Base-by-base conservation (phyloP, 2,113 vertebrate species). In the Syngnathus scovelli region DNA sequence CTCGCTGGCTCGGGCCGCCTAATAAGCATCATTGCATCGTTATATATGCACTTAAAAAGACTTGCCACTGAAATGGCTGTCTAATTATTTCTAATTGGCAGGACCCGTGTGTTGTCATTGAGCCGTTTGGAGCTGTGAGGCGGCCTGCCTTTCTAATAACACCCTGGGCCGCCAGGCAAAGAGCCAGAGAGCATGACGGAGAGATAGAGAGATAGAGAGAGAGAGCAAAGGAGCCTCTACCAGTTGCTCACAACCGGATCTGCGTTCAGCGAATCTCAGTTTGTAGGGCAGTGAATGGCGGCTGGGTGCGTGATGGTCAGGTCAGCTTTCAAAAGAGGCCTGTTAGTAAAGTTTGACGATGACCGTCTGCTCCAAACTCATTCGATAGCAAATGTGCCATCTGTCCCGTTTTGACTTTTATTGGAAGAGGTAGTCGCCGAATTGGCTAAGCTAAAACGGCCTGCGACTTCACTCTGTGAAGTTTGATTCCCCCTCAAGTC, bases 71-170 rank as follows among this genome's bases (percentile, higher is more conserved):
- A 96, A 98, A 97, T 95, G 93, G 94, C 94, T 95, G 93, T 94
- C 96, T 99, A 99, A 99, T 99, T 99, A 99, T 98, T 95, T 96
- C 96, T 98, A 98, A 99, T 98, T 99, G 96, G 96, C 94, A 95
- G 93, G 92, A 93, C 92, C 91, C 91, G 92, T 94, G 90, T 94
- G 92, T 94, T 94, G 94, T 95, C 92, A 95, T 94, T 93, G 94
- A 95, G 94, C 94, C 94, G 94, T 95, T 95, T 96, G 94, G 93
- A 94, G 92, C 93, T 88, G 88, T 92, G 91, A 92, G 89, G 85
- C 69, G 83, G 83, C 87, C 84, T 92, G 93, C 19, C 93, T 93
- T 93, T 94, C 93, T 95, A 94, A 93, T 94, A 93, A 93, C 92
- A 90, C 93, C 95, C 66, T 86, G 91, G 94, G 95, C 91, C 91